Evolutionary conservation across 2,888 invertebrate species (phyloP).

Genomic region (Drosophila bunnanda): DNA sequence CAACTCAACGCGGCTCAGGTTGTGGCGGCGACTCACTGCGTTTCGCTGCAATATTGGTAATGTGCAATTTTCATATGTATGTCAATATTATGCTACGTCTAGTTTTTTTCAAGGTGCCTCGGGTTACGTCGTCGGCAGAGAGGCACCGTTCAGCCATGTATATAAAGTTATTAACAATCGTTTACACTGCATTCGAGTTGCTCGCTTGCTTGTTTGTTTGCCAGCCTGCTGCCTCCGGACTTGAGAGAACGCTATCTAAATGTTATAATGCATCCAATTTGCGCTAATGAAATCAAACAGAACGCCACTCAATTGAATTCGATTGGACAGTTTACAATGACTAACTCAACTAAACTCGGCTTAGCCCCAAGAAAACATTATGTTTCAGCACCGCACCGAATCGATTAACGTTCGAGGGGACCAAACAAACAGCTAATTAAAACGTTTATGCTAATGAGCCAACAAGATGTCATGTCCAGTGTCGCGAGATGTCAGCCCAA

Average conservation of each 20-base stretch:
- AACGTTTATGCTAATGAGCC: slow-evolving; percentile 71
- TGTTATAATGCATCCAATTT: slow-evolving; percentile 56
- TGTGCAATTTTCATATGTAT: slow-evolving; percentile 65
- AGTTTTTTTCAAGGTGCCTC: slow-evolving; percentile 66
- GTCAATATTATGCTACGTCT: slow-evolving; percentile 61
- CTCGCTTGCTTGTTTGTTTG: slow-evolving; percentile 33
- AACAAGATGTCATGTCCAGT: slow-evolving; percentile 54
- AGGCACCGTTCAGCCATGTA: slow-evolving; percentile 22
- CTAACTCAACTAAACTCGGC: slow-evolving; percentile 23
- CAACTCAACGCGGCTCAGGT: slow-evolving; percentile 2
- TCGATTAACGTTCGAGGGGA: slow-evolving; percentile 27
- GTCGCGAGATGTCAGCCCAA: slow-evolving; percentile 47
- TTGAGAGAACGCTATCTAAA: slow-evolving; percentile 46
- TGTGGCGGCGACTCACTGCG: slow-evolving; percentile 26
- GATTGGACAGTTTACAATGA: slow-evolving; percentile 56
- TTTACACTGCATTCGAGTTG: slow-evolving; percentile 43
- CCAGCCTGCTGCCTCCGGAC: slow-evolving; percentile 20
- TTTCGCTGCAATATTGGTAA: slow-evolving; percentile 42
- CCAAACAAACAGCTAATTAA: slow-evolving; percentile 65
- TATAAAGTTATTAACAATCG: slow-evolving; percentile 60
- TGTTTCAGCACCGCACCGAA: slow-evolving; percentile 32
- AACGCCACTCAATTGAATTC: slow-evolving; percentile 69
- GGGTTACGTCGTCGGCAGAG: slow-evolving; percentile 40
- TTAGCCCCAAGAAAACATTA: slow-evolving; percentile 13
- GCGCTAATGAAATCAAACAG: slow-evolving; percentile 67